Base-by-base conservation (phyloP, 92 coral and sea anemone genomes). In the Paramuricea clavata region DNA sequence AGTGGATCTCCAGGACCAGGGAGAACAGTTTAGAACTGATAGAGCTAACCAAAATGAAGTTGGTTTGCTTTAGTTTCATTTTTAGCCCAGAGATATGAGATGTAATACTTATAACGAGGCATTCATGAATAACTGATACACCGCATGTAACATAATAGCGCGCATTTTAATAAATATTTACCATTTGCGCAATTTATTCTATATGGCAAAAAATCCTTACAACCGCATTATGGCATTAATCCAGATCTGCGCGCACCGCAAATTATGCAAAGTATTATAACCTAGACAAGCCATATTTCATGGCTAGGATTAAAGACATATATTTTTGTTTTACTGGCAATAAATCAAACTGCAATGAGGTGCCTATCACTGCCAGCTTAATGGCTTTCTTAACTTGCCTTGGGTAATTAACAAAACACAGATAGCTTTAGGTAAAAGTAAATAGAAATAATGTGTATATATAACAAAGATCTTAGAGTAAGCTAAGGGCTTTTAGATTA, bases 281-380 rank as follows among this genome's bases (percentile, higher is more conserved):
- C 31, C 1, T 11, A 65, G 72, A 65, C 72, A 28, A 65, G 41
- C 12, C 39, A 33, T 27, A 65, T 65, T 65, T 65, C 36, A 65
- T 31, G 8, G 72, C 72, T 2, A 31, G 17, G 31, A 26, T 27
- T 25, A 9, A 19, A 34, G 17, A 12, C 54, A 16, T 43, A 33
- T 44, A 13, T 74, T 47, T 26, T 74, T 74, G 81, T 49, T 74
- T 74, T 44, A n/a, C 33, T 74, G 22, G 32, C 81, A 49, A 72
- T 74, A 74, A 43, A 44, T 74, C 81, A 74, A 47, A 74, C 22
- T 16, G 60, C 15, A 49, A 30, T 27, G n/a, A 34, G 47, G 22
- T 26, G 31, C 16, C 21, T 44, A 74, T 74, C 56, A 49, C 34
- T 0, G 56, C 54, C 3, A 17, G 52, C 30, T 36, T 34, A 67